Percentiles rank a stretch among this genome's conserved stretches.
These are phyloP conservation scores for Syrista parreyssii DNA, from an alignment of 2,888 invertebrate genomes.

Conservation along the genomic window DNA sequence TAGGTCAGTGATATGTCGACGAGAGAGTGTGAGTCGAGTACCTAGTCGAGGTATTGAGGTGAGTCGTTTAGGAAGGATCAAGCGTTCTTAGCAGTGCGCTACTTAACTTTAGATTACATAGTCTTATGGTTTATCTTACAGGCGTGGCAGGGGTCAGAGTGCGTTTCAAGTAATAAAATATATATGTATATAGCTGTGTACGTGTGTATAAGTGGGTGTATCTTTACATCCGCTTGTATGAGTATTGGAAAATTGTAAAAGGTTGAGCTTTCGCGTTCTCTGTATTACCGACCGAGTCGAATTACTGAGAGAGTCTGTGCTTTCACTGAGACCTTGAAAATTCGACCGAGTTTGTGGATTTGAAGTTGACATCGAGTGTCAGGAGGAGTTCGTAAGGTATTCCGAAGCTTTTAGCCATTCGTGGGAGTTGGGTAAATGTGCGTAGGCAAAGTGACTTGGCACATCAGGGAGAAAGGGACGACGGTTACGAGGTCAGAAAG, in stretches of 20 bases:
- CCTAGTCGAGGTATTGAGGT: not conserved
- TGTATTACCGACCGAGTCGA: not conserved
- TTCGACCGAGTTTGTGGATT: not conserved
- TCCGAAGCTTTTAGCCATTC: not conserved
- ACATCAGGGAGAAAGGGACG: not conserved
- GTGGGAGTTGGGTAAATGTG: not conserved
- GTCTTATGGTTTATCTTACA: conserved; percentile 36
- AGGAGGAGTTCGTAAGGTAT: not conserved
- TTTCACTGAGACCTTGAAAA: not conserved
- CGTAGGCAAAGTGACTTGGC: not conserved
- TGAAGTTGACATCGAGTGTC: not conserved
- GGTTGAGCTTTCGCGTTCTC: conserved; percentile 3
- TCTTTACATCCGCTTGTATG: conserved; percentile 23
- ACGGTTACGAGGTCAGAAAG: not conserved
- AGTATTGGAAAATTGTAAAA: conserved; percentile 24
- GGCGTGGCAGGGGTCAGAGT: conserved; percentile 51
- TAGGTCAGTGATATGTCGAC: not conserved
- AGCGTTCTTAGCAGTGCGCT: conserved; percentile 43
- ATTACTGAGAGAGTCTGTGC: not conserved
- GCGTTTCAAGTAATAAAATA: conserved; percentile 50
- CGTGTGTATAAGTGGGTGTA: not conserved
- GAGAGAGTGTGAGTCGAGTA: not conserved
- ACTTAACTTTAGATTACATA: conserved; percentile 37
- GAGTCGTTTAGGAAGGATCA: conserved; percentile 38
- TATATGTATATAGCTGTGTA: conserved; percentile 31